phyloP scores from a whole-genome alignment of 2,797 vertebrate species.

The Odontamblyopus lacepedii region DNA sequence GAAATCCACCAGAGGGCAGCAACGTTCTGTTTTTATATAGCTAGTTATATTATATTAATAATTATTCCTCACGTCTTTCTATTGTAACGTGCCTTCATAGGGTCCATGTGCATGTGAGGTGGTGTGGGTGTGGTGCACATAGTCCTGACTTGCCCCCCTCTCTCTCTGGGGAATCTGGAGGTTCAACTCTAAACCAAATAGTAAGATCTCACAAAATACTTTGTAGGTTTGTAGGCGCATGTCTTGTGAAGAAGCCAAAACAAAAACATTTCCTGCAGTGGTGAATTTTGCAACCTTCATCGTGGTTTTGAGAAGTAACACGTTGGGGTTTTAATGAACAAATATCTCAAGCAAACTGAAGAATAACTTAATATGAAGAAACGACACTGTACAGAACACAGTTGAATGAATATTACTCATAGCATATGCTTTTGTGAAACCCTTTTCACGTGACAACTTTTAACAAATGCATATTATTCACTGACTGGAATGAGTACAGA shows the following conservation, averaged over 20 bases:
- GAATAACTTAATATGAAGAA: too few relatives aligned
- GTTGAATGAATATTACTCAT: too few relatives aligned
- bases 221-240: too few relatives aligned
- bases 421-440: too few relatives aligned
- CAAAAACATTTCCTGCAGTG: neutral
- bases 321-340: neutral
- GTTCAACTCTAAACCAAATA: constrained; percentile 7
- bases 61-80: neutral
- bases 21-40: constrained; percentile 21
- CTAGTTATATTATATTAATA: neutral
- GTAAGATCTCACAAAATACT: neutral
- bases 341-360: constrained; percentile 32
- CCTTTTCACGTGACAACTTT: too few relatives aligned
- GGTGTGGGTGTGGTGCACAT: neutral
- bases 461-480: too few relatives aligned
- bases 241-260: neutral
- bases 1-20: constrained; percentile 51
- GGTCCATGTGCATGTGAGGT: neutral
- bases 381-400: too few relatives aligned
- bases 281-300: neutral
- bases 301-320: neutral
- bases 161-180: constrained; percentile 15
- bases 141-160: too few relatives aligned
- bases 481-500: too few relatives aligned
- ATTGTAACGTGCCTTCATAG: neutral